phyloP scores from a whole-genome alignment of 2,113 vertebrate genomes.

The Tor tambroides region DNA sequence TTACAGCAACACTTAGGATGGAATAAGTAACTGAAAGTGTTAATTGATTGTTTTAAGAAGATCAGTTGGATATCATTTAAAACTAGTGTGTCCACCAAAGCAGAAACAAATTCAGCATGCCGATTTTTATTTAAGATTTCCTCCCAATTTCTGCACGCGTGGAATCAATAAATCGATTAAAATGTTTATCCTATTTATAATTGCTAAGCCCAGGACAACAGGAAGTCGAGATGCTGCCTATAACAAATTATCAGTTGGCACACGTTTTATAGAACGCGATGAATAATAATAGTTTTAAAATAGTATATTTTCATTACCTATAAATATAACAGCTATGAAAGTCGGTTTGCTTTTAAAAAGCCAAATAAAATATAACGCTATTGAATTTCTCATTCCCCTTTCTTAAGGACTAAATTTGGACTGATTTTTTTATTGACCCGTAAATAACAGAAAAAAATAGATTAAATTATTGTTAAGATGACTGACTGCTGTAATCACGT shows the following conservation, averaged over 20 bases:
- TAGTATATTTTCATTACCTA: background rate
- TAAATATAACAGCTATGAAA: background rate
- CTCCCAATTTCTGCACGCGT: background rate
- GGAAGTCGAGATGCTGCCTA: background rate
- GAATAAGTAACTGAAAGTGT: constrained; percentile 7
- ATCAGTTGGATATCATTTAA: constrained; percentile 3
- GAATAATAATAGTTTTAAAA: background rate
- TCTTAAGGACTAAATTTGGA: background rate
- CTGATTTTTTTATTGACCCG: background rate
- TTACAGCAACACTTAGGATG: constrained; percentile 34
- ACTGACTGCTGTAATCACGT: background rate
- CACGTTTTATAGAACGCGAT: background rate
- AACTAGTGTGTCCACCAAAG: background rate
- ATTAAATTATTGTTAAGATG: background rate
- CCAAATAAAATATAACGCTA: background rate
- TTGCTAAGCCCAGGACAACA: background rate
- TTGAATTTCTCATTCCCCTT: background rate
- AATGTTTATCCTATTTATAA: background rate
- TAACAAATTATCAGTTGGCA: background rate
- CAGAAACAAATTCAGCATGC: background rate
- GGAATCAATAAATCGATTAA: constrained; percentile 18
- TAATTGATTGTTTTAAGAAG: constrained; percentile 39
- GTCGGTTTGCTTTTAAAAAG: constrained; percentile 18
- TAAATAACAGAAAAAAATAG: background rate
- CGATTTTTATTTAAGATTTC: background rate